A percentile compares a stretch with the other conserved stretches of the same genome.
Evolutionary conservation across 1,140 invertebrate genomes (phyloP).

Genomic region (Pomacea maculata): DNA sequence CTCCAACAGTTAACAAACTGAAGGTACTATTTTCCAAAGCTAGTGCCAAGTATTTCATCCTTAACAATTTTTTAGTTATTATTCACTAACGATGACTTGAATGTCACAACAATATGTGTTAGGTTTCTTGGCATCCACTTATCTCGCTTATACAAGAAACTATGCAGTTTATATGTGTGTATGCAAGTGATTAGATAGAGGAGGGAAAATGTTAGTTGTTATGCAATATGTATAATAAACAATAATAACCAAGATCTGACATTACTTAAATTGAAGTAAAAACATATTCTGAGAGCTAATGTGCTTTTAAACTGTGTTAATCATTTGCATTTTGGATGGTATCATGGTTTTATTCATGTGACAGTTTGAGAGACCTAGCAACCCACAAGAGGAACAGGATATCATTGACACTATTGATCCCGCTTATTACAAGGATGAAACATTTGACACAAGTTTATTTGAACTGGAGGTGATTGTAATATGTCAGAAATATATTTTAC

Average conservation of each 20-base stretch:
- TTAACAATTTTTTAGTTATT: too few species aligned
- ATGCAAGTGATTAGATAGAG: too few species aligned
- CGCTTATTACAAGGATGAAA: conserved; percentile 73
- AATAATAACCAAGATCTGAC: neutral
- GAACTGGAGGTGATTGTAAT: conserved; percentile 71
- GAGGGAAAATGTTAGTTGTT: neutral
- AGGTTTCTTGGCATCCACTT: too few species aligned
- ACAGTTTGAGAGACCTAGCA: conserved; percentile 36
- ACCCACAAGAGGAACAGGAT: conserved; percentile 77
- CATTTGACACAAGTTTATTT: conserved; percentile 75
- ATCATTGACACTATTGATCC: conserved; percentile 77
- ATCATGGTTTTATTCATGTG: too few species aligned
- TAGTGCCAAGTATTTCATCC: neutral
- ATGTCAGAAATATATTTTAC: neutral
- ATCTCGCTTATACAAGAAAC: too few species aligned
- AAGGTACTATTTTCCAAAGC: conserved; percentile 15
- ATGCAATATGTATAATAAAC: neutral
- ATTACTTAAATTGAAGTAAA: neutral
- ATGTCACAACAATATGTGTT: too few species aligned
- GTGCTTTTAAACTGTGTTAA: neutral
- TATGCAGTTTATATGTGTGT: too few species aligned
- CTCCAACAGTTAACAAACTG: conserved; percentile 25
- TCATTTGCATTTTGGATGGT: neutral
- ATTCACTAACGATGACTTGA: too few species aligned
- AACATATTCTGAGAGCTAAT: neutral